Evolutionary conservation across 2,888 invertebrate genomes (phyloP).

Genomic region (Osmoderma eremita): DNA sequence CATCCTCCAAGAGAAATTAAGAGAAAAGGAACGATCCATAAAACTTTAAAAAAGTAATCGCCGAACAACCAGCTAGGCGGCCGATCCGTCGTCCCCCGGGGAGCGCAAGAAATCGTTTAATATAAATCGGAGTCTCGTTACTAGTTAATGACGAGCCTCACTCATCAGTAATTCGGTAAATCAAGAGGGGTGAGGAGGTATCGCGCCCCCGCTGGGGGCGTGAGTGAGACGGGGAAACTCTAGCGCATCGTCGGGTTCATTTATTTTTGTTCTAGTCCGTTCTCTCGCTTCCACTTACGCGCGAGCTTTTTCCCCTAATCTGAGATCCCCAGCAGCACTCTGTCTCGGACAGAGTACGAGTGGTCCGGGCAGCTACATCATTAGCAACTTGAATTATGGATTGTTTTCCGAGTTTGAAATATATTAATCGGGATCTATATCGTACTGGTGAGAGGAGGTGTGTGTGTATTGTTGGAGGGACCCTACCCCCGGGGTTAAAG

Average conservation of each 20-base stretch:
- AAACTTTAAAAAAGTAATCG: conserved; percentile 43
- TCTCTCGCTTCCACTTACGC: conserved; percentile 44
- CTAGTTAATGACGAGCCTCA: conserved; percentile 59
- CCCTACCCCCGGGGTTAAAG: too few relatives aligned
- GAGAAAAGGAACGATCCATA: conserved; percentile 28
- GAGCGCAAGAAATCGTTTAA: conserved; percentile 55
- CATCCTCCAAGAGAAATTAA: too few relatives aligned
- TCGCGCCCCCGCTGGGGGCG: not conserved
- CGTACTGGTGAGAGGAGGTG: not conserved
- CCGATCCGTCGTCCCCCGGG: conserved; percentile 17
- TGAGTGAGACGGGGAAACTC: conserved; percentile 42
- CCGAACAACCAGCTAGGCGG: conserved; percentile 27
- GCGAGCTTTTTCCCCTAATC: not conserved
- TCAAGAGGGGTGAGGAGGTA: conserved; percentile 41
- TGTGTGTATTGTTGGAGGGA: too few relatives aligned
- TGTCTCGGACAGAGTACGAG: conserved; percentile 61
- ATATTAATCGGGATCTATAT: conserved; percentile 52
- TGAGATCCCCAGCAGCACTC: conserved; percentile 56
- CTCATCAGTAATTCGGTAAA: conserved; percentile 62
- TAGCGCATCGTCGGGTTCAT: conserved; percentile 55
- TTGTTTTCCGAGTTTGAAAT: conserved; percentile 60
- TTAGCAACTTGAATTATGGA: conserved; percentile 64
- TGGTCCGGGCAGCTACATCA: conserved; percentile 62
- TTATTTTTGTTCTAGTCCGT: conserved; percentile 56
- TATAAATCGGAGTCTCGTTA: conserved; percentile 62